A percentile compares a stretch with the other conserved stretches of the same genome.
Conservation (phyloP, 2,113 vertebrate genomes). For the Martes martes region DNA sequence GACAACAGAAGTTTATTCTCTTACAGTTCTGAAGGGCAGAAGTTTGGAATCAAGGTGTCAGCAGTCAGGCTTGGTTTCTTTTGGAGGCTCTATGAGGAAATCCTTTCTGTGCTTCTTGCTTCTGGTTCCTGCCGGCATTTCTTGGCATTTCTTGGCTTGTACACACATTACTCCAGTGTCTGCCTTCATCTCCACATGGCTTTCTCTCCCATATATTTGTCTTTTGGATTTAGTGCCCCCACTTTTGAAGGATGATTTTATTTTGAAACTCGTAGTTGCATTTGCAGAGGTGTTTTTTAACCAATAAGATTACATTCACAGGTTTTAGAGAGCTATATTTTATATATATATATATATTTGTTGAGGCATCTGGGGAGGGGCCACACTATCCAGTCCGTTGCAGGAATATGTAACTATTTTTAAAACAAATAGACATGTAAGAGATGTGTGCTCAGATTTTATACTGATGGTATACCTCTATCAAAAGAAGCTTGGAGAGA, state of each 20-base stretch:
- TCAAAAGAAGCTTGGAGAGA: background rate
- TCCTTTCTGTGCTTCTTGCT: background rate
- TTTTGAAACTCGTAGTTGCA: background rate
- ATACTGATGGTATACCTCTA: background rate
- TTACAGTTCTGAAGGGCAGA: background rate
- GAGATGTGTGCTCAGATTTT: background rate
- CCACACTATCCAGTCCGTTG: background rate
- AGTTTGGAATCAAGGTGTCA: background rate
- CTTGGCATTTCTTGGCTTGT: background rate
- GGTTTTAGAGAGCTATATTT: background rate
- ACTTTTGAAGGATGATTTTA: background rate
- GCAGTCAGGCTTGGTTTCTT: background rate
- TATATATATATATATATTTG: background rate
- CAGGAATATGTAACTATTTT: background rate
- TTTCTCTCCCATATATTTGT: background rate
- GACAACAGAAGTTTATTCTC: background rate
- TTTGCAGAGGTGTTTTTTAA: background rate
- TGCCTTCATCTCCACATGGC: background rate
- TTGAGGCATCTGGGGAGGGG: background rate
- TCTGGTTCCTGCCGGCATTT: background rate
- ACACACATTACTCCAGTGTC: background rate
- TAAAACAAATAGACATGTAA: background rate
- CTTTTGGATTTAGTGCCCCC: background rate
- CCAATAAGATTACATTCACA: background rate
- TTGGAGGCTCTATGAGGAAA: background rate